Conservation (phyloP, 2,113 vertebrate genomes). For the Campylomormyrus tamandua region DNA sequence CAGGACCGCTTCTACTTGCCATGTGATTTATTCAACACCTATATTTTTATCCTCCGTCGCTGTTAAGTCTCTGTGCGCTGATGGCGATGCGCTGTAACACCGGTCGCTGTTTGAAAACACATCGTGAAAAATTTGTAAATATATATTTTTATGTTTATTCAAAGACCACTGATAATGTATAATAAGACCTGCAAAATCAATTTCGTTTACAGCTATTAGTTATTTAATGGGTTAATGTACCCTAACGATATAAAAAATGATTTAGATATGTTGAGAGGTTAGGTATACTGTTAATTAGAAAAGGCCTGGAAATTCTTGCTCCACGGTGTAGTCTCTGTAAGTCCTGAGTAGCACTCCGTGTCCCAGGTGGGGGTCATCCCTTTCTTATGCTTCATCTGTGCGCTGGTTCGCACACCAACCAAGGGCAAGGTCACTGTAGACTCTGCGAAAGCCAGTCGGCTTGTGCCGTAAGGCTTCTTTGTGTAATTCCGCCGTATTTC, state of each 20-base stretch:
- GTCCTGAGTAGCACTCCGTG: not conserved
- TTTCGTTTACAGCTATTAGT: not conserved
- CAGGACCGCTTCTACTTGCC: not conserved
- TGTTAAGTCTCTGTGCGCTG: not conserved
- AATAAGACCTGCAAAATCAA: not conserved
- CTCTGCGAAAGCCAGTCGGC: not conserved
- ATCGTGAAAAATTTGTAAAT: not conserved
- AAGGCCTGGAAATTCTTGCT: not conserved
- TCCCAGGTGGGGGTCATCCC: not conserved
- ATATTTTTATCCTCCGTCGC: not conserved
- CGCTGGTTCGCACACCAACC: not conserved
- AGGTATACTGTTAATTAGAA: not conserved
- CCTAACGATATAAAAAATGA: not conserved
- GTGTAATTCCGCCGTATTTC: not conserved
- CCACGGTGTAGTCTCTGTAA: not conserved
- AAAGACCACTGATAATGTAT: not conserved
- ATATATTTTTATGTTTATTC: not conserved
- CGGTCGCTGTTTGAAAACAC: not conserved
- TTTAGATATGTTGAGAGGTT: not conserved
- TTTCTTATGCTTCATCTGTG: not conserved
- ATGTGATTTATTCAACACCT: constrained; percentile 1
- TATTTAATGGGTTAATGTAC: not conserved
- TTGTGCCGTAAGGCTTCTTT: not conserved
- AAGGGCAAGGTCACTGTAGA: not conserved
- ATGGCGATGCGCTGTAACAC: not conserved